Evolutionary conservation across 2,797 vertebrate species (phyloP), one percentile per base, ranked within the genome.

Genomic region (Xyrichtys novacula): DNA sequence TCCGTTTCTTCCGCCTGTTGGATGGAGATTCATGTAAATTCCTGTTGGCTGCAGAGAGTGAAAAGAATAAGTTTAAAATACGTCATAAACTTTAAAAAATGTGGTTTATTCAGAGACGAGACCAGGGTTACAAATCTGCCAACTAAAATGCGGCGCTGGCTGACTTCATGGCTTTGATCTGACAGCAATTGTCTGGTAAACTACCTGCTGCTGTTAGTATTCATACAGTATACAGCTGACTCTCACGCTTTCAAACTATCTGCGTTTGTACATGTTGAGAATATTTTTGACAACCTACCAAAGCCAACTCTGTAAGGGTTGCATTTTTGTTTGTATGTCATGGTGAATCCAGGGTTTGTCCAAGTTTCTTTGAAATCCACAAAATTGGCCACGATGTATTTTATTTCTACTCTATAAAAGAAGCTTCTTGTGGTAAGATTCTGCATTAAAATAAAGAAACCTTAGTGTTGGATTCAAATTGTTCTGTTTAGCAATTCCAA

Each of bases 21-120:
- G 32, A 69, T 64, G 50, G 7, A 71, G 69, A 82, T 63, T 73
- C 54, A 73, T 72, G 48, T 63, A 47, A 71, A 85, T 64, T 68
- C 36, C 53, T 36, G 16, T 32, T 64, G 39, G 50, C 48, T 0
- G 12, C 58, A 29, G 50, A 65, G 52, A 47, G 54, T 15, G 28
- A 71, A 73, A 3, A 1, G 52, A 63, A 75, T n/a, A 52, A 32
- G 10, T 62, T 55, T 61, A 11, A 28, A 39, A 65, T 6, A 42
- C 71, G 5, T 62, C n/a, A 0, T 38, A 25, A 69, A 36, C n/a
- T n/a, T n/a, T n/a, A n/a, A n/a, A n/a, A n/a, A n/a, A n/a, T n/a
- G n/a, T n/a, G n/a, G n/a, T n/a, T n/a, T n/a, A n/a, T n/a, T n/a
- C 25, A 2, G 49, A 40, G 26, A 50, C 12, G 26, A n/a, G 11